Conservation (phyloP, 2,113 vertebrate genomes). For the Aldabrachelys gigantea region DNA sequence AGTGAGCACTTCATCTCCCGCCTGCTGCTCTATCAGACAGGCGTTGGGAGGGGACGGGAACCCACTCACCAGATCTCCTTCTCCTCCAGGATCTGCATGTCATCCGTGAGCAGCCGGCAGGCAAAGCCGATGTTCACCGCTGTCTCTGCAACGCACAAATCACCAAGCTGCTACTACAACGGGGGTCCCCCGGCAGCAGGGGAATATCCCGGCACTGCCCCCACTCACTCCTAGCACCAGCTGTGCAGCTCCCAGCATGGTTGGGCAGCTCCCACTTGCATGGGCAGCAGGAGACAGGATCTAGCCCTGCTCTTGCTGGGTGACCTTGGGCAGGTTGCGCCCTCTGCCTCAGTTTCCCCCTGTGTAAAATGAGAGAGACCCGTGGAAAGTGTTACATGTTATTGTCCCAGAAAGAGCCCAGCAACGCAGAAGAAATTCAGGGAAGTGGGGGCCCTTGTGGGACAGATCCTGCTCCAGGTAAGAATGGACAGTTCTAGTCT, state of each 20-base stretch:
- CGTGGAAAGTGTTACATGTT: not conserved
- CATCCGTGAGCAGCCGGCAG: constrained; percentile 86
- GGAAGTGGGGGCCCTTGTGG: not conserved
- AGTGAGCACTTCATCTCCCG: accelerated
- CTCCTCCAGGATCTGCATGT: constrained; percentile 87
- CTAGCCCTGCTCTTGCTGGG: not conserved
- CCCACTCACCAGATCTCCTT: constrained; percentile 83
- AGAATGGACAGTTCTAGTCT: not conserved
- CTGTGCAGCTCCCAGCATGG: not conserved
- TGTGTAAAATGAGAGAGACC: not conserved
- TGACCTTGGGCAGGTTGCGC: accelerated
- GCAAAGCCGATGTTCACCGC: constrained; percentile 92
- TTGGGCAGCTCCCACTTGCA: not conserved
- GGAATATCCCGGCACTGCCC: accelerated
- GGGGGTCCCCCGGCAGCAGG: not conserved
- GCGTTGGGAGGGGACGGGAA: not conserved
- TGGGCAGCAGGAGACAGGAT: not conserved
- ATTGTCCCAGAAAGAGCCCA: not conserved
- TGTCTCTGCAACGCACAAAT: constrained; percentile 82
- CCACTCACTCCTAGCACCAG: not conserved
- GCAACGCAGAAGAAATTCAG: not conserved
- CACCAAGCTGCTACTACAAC: not conserved
- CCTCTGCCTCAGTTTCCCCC: constrained; percentile 37
- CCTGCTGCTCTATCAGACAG: not conserved
- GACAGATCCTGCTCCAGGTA: not conserved